Base-by-base conservation (phyloP, 2,888 invertebrate species). In the Lysandra coridon region DNA sequence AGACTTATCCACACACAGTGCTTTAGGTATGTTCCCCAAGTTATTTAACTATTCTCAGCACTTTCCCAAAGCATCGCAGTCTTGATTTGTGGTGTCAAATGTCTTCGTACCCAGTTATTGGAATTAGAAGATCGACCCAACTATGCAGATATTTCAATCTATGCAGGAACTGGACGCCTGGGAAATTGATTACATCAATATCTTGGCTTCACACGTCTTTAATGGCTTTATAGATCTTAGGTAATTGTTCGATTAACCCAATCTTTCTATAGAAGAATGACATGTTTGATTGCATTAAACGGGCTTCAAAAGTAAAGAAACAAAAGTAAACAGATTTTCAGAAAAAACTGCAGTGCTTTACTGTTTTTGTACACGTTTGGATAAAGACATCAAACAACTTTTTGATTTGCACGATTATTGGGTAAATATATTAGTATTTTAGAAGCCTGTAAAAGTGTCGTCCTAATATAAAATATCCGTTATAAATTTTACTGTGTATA, bases 151-250 rank as follows among this genome's bases (percentile, higher is more conserved):
- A 69, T 69, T 69, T 33, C 69, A 33, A 69, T 69, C 69, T 14
- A 69, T 69, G 14, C 33, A 33, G 33, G 33, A 33, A 69, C 12
- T 33, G 14, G 23, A 69, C 17, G 69, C 69, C 69, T 69, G 69
- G 33, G 33, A 33, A 69, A 69, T 69, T 30, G 64, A 64, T 64
- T 33, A 69, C 37, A 33, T 69, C 33, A 69, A 69, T 69, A 69
- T 33, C 69, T 69, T 64, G 12, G 4, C 62, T 62, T 7, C 62
- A 57, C 12, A 49, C 49, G 12, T 2, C 49, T 49, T 2, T n/a
- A 17, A n/a, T 62, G 6, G 62, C 23, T 62, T 23, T 30, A 64
- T 4, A 12, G 30, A 64, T 64, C 64, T 30, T 64, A 30, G 64
- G 10, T 30, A 30, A 10, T 64, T 64, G 10, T 2, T 64, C 10